Base-by-base conservation (phyloP, 2,888 invertebrate species). In the Chalcis sispes region DNA sequence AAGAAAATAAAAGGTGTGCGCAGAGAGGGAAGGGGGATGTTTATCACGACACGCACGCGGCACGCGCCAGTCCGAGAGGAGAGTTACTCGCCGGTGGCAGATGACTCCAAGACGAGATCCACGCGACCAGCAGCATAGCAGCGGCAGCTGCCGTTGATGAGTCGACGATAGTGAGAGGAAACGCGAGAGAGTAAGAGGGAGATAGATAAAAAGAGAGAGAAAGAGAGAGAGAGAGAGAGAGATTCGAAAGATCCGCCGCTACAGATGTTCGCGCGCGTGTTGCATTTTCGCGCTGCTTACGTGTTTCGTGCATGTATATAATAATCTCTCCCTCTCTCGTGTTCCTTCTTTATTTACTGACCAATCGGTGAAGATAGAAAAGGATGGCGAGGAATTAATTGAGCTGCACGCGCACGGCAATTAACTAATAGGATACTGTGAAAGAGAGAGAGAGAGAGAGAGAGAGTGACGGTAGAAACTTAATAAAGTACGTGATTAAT, bases 31-130 rank as follows among this genome's bases (percentile, higher is more conserved):
- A 79, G 81, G 83, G 85, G 85, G 85, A 85, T 86, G 87, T 86
- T 88, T 87, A 88, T 87, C 88, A 86, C 84, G 84, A 86, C 86
- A 84, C 84, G 85, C 84, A 84, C 81, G 72, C 72, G 76, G 76
- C 77, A 72, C 72, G 69, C 62, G 77, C 64, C 72, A 18, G 5
- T 7, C 25, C 25, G 29, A 82, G 80, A 83, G 62, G 32, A 13
- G 56, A 29, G 32, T 32, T 13, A 13, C 20, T 42, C 80, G 82
- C 79, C 78, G n/a, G 82, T 78, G 78, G 85, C 85, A 88, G 88
- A 88, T 88, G 88, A 88, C 85, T 87, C n/a, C 85, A 83, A 82
- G 80, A 82, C 82, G 20, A 36, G 62, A 58, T 59, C 52, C 87
- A n/a, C n/a, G n/a, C n/a, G n/a, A n/a, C n/a, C n/a, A n/a, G n/a